Percentiles rank a stretch among this genome's conserved stretches.
phyloP scores from a whole-genome alignment of 2,113 vertebrate genomes.

The Paramisgurnus dabryanus region DNA sequence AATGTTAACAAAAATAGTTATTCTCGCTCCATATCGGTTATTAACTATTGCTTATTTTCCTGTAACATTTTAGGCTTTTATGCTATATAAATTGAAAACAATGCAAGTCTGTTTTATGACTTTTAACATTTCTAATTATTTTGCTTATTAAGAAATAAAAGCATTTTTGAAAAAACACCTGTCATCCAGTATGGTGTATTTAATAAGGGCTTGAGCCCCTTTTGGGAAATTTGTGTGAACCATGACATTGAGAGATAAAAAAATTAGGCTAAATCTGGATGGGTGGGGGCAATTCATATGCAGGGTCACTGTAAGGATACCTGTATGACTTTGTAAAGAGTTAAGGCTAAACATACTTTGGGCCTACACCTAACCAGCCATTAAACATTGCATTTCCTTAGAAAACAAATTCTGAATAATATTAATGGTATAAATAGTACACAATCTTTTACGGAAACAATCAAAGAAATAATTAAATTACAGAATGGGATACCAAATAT shows the following conservation, averaged over 20 bases:
- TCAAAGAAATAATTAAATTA: background rate
- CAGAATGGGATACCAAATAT: too few species aligned
- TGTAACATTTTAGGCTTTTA: background rate
- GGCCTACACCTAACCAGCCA: background rate
- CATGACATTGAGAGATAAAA: background rate
- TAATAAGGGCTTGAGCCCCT: background rate
- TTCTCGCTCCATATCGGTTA: background rate
- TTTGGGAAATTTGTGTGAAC: background rate
- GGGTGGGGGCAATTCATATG: background rate
- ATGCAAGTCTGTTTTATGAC: background rate
- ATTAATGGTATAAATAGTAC: background rate
- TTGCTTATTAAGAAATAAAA: background rate
- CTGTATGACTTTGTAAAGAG: background rate
- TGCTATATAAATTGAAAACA: background rate
- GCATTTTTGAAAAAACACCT: background rate
- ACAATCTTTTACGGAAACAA: background rate
- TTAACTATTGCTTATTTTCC: background rate
- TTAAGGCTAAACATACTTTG: conserved; percentile 4
- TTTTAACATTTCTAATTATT: background rate
- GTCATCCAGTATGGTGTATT: background rate
- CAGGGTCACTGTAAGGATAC: conserved; percentile 5
- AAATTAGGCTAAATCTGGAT: background rate
- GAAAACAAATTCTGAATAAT: background rate
- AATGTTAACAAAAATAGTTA: background rate
- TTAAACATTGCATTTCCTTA: background rate